These are phyloP conservation scores for Larimichthys crocea DNA, from an alignment of 2,113 vertebrate species.

Conservation along the genomic window DNA sequence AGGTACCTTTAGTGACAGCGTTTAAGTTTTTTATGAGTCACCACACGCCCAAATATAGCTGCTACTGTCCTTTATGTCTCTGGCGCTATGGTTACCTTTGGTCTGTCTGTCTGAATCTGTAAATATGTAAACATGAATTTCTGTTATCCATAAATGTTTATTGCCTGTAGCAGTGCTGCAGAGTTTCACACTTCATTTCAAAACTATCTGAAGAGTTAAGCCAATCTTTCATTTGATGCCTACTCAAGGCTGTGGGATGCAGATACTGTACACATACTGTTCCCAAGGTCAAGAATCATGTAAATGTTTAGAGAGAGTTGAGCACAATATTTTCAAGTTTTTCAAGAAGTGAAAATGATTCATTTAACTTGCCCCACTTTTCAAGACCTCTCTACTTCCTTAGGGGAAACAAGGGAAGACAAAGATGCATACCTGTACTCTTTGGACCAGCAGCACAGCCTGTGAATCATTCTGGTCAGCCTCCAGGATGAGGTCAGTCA, in stretches of 20 bases:
- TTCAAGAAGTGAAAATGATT: background rate
- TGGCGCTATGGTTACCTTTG: background rate
- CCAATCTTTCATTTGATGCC: background rate
- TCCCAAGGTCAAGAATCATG: background rate
- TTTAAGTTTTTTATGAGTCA: slow-evolving; percentile 19
- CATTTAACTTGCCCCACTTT: background rate
- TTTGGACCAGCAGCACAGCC: slow-evolving; percentile 92
- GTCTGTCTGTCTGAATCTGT: slow-evolving; percentile 9
- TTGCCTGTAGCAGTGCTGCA: background rate
- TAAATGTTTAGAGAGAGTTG: background rate
- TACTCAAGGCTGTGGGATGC: background rate
- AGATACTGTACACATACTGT: no score
- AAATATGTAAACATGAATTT: slow-evolving; percentile 19
- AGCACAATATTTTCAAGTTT: background rate
- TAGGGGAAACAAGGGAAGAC: background rate
- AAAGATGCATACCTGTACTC: slow-evolving; percentile 89
- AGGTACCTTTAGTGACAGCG: background rate
- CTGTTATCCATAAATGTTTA: slow-evolving; percentile 13
- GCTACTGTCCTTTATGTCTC: slow-evolving; percentile 20
- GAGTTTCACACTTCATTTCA: background rate
- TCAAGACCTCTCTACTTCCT: no score
- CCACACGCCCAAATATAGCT: background rate
- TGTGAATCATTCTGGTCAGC: slow-evolving; percentile 97
- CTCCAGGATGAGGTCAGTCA: slow-evolving; percentile 97
- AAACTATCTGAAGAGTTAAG: background rate